A percentile compares a stretch with the other conserved stretches of the same genome.
These are phyloP conservation scores for Leptonema lineaticorne DNA, from an alignment of 1,140 invertebrate species.

Conservation along the genomic window DNA sequence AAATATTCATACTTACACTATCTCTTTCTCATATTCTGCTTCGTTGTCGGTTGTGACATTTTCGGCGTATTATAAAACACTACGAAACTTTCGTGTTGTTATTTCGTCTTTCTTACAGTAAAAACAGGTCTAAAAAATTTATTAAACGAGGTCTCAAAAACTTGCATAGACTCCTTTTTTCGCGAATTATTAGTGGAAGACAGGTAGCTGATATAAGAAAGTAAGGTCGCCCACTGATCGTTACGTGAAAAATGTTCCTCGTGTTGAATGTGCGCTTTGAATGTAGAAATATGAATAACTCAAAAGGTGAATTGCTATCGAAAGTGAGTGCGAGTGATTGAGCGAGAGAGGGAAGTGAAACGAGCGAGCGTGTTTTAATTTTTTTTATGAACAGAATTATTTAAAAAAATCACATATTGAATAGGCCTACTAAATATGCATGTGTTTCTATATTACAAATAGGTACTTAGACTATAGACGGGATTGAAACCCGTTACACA, in stretches of 20 bases:
- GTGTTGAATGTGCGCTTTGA: background rate
- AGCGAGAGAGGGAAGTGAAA: constrained; percentile 2
- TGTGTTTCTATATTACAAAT: constrained; percentile 59
- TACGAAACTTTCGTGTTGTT: too few relatives aligned
- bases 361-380: constrained; percentile 36
- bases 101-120: too few relatives aligned
- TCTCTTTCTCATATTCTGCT: too few relatives aligned
- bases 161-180: background rate
- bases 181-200: background rate
- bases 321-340: background rate
- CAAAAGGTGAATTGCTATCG: too few relatives aligned
- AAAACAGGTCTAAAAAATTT: too few relatives aligned
- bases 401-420: constrained; percentile 57
- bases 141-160: background rate
- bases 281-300: background rate
- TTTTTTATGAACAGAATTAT: constrained; percentile 58
- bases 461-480: constrained; percentile 58
- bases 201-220: background rate
- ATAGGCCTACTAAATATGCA: constrained; percentile 59
- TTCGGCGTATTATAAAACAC: too few relatives aligned
- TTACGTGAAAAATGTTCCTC: too few relatives aligned
- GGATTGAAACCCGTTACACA: constrained; percentile 57
- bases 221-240: constrained; percentile 3
- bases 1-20: too few relatives aligned
- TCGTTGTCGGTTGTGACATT: too few relatives aligned